Evolutionary conservation across 2,113 vertebrate genomes (phyloP).

Genomic region (Catharus fuscescens): DNA sequence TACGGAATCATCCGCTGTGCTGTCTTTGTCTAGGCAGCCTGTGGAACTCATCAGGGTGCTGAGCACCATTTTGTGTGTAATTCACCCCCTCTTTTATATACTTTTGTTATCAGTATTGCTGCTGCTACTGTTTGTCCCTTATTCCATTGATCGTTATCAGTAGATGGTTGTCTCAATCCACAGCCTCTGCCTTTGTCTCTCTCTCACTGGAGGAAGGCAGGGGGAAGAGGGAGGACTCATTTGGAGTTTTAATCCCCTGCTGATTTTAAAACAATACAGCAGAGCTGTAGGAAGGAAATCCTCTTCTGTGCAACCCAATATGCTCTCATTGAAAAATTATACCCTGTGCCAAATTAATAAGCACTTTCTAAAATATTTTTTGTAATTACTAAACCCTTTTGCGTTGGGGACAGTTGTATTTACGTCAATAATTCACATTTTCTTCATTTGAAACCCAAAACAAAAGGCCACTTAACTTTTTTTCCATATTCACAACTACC

Average conservation of each 20-base stretch:
- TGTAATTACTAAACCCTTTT: neutral
- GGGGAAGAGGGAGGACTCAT: neutral
- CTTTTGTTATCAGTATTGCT: no score
- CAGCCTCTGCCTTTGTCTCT: neutral
- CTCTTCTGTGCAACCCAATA: neutral
- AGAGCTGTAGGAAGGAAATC: neutral
- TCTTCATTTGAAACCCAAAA: neutral
- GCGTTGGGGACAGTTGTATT: neutral
- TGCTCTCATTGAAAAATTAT: neutral
- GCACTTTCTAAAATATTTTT: neutral
- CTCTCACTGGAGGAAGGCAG: neutral
- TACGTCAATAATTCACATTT: neutral
- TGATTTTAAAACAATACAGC: neutral
- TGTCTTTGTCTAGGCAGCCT: no score
- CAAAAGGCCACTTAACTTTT: neutral
- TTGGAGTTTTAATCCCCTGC: neutral
- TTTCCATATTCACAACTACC: neutral
- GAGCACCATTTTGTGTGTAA: neutral
- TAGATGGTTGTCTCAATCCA: no score
- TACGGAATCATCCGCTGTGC: accelerated
- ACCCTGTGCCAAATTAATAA: neutral
- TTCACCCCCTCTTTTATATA: neutral
- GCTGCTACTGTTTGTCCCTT: accelerated
- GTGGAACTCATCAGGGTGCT: accelerated
- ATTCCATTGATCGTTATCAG: accelerated